Evolutionary conservation across 1,140 invertebrate genomes (phyloP).

Genomic region (Lithobius niger): DNA sequence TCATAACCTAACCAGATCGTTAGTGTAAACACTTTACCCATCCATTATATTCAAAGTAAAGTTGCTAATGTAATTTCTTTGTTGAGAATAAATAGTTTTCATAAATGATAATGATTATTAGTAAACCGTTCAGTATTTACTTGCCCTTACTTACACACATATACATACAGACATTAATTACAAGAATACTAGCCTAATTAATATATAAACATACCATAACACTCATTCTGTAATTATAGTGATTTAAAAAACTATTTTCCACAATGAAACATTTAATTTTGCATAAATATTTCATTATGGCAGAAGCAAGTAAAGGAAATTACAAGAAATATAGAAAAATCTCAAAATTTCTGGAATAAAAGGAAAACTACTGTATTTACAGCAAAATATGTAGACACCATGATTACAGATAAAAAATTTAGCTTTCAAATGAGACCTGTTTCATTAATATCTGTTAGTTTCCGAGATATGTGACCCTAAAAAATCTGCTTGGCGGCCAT

Average conservation of each 20-base stretch:
- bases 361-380: conserved; percentile 7
- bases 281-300: neutral
- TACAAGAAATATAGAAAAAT: neutral
- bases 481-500: too few species aligned
- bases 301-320: neutral
- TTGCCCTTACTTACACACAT: neutral
- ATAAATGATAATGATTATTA: neutral
- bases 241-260: neutral
- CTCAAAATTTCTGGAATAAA: neutral
- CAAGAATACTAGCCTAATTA: too few species aligned
- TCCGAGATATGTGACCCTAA: too few species aligned
- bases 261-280: neutral
- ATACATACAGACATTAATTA: neutral
- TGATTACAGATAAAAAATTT: too few species aligned
- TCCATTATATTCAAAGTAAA: neutral
- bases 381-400: too few species aligned
- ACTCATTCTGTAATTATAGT: neutral
- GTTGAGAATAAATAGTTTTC: neutral
- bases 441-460: too few species aligned
- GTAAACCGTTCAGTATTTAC: neutral
- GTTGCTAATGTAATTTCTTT: neutral
- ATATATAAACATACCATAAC: neutral
- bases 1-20: too few species aligned
- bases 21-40: too few species aligned
- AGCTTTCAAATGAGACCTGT: too few species aligned